Evolutionary conservation across 2,113 vertebrate species (phyloP), one percentile per base, ranked within the genome.

Genomic region (Catagonus wagneri): DNA sequence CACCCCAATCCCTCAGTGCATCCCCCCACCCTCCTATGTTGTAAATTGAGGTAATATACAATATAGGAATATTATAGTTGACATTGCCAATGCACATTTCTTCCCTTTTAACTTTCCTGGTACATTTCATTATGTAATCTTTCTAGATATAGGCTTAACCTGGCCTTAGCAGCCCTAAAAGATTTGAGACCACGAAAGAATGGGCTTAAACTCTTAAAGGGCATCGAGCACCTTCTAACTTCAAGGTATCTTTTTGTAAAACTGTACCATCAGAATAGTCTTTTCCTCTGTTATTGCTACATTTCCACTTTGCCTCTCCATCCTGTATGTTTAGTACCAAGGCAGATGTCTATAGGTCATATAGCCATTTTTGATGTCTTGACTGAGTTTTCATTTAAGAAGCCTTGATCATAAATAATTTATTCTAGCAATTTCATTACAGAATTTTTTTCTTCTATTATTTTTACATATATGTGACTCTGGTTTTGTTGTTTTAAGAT

Each of bases 401-500:
- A 61, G 60, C 1, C 1, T 56, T 61, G 6, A 32, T 65, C 68
- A 65, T 95, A 65, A 88, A 74, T 7, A 75, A 20, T 86, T 71
- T 60, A 58, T 86, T 85, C 29, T 16, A 83, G 27, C 16, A 58
- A 15, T 93, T 96, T 79, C 27, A 91, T 78, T 90, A 39, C 25
- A 81, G 86, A 36, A 20, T 20, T 29, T 19, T 95, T 23, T 90
- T 50, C 66, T 81, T 50, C 29, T 20, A n/a, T 66, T 89, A 52
- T 80, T 91, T 58, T 90, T 74, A 83, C 2, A 20, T 83, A 23
- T n/a, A 4, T 78, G 14, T 84, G 7, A 78, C 27, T 76, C 65
- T 88, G 58, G 22, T 76, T 95, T 96, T 87, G 19, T 74, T 86
- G 10, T 91, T 94, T 95, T 63, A 92, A 90, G 34, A 80, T 95